Base-by-base conservation (phyloP, 2,888 invertebrate genomes). In the Adelphocoris suturalis region DNA sequence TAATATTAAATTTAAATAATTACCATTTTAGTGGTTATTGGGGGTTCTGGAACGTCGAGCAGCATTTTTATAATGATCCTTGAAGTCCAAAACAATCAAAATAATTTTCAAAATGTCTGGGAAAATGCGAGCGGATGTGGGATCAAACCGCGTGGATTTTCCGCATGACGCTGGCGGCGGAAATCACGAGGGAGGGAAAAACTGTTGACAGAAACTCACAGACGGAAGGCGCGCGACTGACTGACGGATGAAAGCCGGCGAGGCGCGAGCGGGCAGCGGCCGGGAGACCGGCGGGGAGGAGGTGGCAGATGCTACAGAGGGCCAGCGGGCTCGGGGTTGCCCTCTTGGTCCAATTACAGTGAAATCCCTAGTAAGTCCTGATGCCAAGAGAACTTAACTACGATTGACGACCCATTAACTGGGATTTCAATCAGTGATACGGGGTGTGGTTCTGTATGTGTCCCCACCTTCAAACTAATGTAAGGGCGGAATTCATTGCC, bases 81-180 rank as follows among this genome's bases (percentile, higher is more conserved):
- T 12, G 19, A 11, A 19, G 68, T 68, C 68, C 68, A 23, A 23
- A 4, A 2, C 12, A 16, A 23, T 68, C 28, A n/a, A 27, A 80
- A 46, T n/a, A 46, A 37, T 37, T 37, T 37, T 37, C 7, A 4
- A 37, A 37, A 37, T 37, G 37, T 37, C 37, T 4, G 37, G 37
- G 37, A 7, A 7, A 37, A 37, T 7, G 37, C 7, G 37, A 37
- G 37, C 37, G 37, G 37, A 37, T 37, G 37, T 37, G 2, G 37
- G 7, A 23, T 27, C 52, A 47, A 75, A 86, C 86, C 86, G 75
- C 52, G 75, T 86, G 75, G 28, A 75, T 86, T 23, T 86, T 86
- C 75, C 86, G 75, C 86, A 86, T 86, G 68, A 86, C 86, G 86
- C 85, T 57, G 61, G 57, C 28, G 37, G 84, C 52, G 55, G 57